phyloP scores from a whole-genome alignment of 2,888 invertebrate genomes.

The Crossocerus cetratus region DNA sequence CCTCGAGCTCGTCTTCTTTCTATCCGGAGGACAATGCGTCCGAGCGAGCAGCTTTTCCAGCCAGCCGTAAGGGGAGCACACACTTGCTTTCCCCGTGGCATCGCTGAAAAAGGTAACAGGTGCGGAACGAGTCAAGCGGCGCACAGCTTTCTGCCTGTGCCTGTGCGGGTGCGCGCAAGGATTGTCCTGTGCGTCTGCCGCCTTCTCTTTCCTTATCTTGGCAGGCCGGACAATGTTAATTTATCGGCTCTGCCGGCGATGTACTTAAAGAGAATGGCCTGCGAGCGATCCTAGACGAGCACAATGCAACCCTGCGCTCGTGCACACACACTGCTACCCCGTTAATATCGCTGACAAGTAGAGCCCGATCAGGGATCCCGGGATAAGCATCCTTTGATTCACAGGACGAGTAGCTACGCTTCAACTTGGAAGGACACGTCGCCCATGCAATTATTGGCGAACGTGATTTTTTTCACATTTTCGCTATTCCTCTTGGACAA shows the following conservation, averaged over 20 bases:
- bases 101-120: constrained; percentile 66
- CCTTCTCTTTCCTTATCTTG: constrained; percentile 15
- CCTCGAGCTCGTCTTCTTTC: no score
- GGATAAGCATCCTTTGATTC: background rate
- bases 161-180: no score
- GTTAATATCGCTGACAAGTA: constrained; percentile 38
- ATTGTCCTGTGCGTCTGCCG: background rate
- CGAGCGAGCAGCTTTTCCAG: no score
- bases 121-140: constrained; percentile 52
- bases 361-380: constrained; percentile 12
- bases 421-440: background rate
- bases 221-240: constrained; percentile 60
- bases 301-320: constrained; percentile 33
- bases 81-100: constrained; percentile 5
- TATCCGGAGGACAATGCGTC: no score
- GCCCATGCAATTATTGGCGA: no score
- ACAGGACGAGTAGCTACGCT: background rate
- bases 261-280: constrained; percentile 36
- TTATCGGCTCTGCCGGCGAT: constrained; percentile 47
- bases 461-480: no score
- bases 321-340: background rate
- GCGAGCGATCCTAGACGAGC: constrained; percentile 48
- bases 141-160: background rate
- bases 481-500: no score
- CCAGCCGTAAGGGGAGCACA: no score